A percentile compares a stretch with the other conserved stretches of the same genome.
Conservation (phyloP, 2,113 vertebrate genomes). For the Lampris incognitus region DNA sequence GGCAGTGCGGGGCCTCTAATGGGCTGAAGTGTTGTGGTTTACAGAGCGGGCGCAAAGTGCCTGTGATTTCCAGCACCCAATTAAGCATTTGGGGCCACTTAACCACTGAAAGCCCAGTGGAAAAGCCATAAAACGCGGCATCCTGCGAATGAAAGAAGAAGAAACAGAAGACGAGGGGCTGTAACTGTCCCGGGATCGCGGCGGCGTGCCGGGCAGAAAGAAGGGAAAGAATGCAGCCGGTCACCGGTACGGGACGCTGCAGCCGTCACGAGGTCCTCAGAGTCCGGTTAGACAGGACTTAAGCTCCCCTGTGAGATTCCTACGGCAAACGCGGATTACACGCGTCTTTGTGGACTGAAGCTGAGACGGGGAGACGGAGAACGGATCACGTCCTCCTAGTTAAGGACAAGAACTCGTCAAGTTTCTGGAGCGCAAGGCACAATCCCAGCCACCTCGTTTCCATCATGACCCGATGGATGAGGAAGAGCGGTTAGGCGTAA, state of each 20-base stretch:
- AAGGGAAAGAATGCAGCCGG: constrained; percentile 18
- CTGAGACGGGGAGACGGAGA: constrained; percentile 22
- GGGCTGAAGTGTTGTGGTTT: constrained; percentile 77
- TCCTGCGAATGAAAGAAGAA: constrained; percentile 51
- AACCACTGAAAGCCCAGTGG: constrained; percentile 73
- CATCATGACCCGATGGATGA: constrained; percentile 1
- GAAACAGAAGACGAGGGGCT: constrained; percentile 52
- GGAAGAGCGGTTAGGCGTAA: constrained; percentile 21
- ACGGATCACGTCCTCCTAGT: constrained; percentile 3
- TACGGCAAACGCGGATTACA: constrained; percentile 62
- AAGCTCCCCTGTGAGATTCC: constrained; percentile 59
- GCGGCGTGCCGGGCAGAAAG: constrained; percentile 14
- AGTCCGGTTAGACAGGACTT: constrained; percentile 66
- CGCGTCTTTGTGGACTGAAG: constrained; percentile 49
- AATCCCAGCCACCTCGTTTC: neutral
- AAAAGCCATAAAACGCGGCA: constrained; percentile 66
- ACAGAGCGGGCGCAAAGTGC: constrained; percentile 78
- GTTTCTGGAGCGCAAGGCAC: neutral
- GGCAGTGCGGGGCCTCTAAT: constrained; percentile 73
- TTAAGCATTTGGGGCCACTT: constrained; percentile 79
- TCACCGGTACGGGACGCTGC: constrained; percentile 21
- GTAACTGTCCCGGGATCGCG: constrained; percentile 38
- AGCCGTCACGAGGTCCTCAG: constrained; percentile 47
- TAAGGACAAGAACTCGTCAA: constrained; percentile 13
- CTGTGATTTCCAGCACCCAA: constrained; percentile 83